Conservation (phyloP, 2,797 vertebrate genomes). For the Simalia tracyae region DNA sequence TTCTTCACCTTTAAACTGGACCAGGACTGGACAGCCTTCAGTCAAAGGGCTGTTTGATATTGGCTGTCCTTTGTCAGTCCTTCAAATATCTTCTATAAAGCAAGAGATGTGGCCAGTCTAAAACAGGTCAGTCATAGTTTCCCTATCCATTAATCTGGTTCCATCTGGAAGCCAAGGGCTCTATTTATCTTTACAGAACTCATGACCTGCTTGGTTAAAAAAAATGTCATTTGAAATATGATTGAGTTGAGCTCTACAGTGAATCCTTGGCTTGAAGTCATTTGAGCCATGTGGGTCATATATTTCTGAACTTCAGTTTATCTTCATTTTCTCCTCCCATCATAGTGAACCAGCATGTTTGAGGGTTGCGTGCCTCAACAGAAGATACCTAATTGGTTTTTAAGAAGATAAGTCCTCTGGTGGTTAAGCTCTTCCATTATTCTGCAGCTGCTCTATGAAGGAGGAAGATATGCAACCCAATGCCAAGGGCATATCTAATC, state of each 20-base stretch:
- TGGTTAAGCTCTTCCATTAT: background rate
- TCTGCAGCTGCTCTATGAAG: background rate
- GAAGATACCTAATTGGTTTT: slow-evolving; percentile 16
- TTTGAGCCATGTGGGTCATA: background rate
- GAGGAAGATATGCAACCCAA: background rate
- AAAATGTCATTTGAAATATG: background rate
- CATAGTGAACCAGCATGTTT: background rate
- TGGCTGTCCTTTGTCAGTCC: background rate
- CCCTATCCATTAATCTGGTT: background rate
- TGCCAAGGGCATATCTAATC: slow-evolving; percentile 5
- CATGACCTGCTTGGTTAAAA: background rate
- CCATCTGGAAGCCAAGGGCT: background rate
- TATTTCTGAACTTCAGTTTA: background rate
- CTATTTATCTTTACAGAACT: background rate
- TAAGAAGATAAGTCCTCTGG: background rate
- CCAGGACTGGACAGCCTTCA: background rate
- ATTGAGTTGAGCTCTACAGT: background rate
- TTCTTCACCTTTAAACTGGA: background rate
- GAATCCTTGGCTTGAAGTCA: background rate
- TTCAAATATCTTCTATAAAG: background rate
- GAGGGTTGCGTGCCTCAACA: background rate
- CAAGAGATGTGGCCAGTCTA: background rate
- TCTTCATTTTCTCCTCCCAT: background rate
- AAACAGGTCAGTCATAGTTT: background rate
- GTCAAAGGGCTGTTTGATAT: background rate